phyloP scores from a whole-genome alignment of 2,113 vertebrate species.

The Acanthochromis polyacanthus region DNA sequence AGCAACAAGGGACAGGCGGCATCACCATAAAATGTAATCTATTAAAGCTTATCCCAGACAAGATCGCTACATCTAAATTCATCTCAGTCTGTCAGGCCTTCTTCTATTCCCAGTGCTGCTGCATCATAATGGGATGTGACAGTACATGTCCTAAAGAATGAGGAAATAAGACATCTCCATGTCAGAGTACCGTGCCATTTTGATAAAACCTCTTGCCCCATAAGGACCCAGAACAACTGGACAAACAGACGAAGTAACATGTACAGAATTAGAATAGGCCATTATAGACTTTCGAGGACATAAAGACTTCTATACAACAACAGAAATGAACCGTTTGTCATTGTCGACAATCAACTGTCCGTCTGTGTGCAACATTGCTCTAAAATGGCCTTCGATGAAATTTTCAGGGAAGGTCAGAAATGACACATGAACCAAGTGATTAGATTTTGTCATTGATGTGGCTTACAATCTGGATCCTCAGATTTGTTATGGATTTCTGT shows the following conservation, averaged over 20 bases:
- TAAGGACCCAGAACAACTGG: slow-evolving; percentile 34
- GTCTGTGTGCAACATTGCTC: no score
- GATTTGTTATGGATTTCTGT: no score
- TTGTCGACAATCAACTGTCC: no score
- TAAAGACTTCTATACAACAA: not conserved
- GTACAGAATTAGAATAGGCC: not conserved
- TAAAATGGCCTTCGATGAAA: no score
- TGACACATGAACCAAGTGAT: no score
- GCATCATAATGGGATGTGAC: slow-evolving; percentile 76
- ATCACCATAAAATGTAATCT: slow-evolving; percentile 80
- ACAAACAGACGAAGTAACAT: slow-evolving; percentile 22
- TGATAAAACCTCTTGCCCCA: slow-evolving; percentile 37
- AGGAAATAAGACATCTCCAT: slow-evolving; percentile 70
- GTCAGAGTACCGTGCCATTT: slow-evolving; percentile 66
- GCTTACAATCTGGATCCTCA: no score
- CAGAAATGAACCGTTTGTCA: not conserved
- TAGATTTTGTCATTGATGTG: no score
- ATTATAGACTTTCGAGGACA: not conserved
- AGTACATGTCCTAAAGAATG: slow-evolving; percentile 67
- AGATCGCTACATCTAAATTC: slow-evolving; percentile 78
- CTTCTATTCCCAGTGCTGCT: slow-evolving; percentile 55
- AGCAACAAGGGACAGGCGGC: slow-evolving; percentile 65
- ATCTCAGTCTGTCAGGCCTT: slow-evolving; percentile 68
- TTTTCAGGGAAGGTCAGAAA: no score
- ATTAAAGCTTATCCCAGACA: slow-evolving; percentile 77